Evolutionary conservation across 2,113 vertebrate species (phyloP), one percentile per base, ranked within the genome.

Genomic region (Rana temporaria): DNA sequence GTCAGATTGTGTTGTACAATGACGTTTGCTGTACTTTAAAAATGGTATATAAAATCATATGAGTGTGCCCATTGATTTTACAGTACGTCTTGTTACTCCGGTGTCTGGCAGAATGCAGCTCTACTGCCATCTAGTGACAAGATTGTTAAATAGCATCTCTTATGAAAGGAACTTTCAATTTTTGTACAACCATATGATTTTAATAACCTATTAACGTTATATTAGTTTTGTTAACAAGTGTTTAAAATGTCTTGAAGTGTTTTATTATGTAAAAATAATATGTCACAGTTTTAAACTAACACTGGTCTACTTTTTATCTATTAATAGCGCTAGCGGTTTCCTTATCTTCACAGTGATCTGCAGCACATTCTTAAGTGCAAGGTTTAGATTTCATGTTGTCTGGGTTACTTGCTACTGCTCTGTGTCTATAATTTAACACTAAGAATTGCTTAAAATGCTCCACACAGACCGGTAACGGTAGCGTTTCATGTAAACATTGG

Each of bases 401-500:
- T 75, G 9, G 60, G 16, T 84, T 60, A 9, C 19, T 8, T 26
- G 66, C 32, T 68, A 72, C 26, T 76, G 19, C 20, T 52, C 18
- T 85, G 24, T 62, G 4, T 4, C 57, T 69, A 5, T 34, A 1
- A 65, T 86, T 75, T 15, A 72, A 78, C 79, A 65, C 34, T 86
- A 67, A 75, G 64, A 84, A 63, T 4, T 4, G 18, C 69, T 55
- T 15, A 11, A 70, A 78, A 79, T 72, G 60, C 12, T 20, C 48
- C 0, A 79, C 84, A 79, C 87, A 63, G 15, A 22, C 32, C 56
- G 8, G 55, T 22, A 17, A 18, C 52, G 18, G 14, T 82, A 82
- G 24, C 14, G 34, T 84, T 85, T 84, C 76, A 66, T 87, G 79
- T 88, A 86, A 90, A 86, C 85, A 85, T 85, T 85, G 2, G 78